These are phyloP conservation scores for Apis florea DNA, from an alignment of 1,140 invertebrate genomes.

Conservation along the genomic window DNA sequence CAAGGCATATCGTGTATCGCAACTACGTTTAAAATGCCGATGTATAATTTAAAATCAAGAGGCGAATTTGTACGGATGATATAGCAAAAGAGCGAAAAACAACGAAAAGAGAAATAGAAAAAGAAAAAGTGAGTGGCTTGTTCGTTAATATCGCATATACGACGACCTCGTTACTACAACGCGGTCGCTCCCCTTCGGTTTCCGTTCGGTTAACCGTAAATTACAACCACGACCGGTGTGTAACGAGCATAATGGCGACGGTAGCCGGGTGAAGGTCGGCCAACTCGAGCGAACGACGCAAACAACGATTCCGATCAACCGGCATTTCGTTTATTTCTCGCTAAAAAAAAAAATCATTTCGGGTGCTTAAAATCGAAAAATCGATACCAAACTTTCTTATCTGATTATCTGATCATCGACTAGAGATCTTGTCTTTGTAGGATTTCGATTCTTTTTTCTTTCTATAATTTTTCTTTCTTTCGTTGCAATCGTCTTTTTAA, in stretches of 20 bases:
- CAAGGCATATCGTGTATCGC: too few relatives aligned
- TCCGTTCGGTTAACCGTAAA: slow-evolving; percentile 74
- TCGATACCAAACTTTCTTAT: not conserved
- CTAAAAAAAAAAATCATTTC: not conserved
- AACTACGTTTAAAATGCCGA: too few relatives aligned
- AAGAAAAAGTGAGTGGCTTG: slow-evolving; percentile 52
- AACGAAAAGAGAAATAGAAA: slow-evolving; percentile 3
- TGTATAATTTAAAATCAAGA: not conserved
- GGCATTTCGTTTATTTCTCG: slow-evolving; percentile 4
- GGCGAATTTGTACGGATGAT: not conserved
- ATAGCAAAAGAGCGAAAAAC: not conserved
- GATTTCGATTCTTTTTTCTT: not conserved
- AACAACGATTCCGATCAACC: slow-evolving; percentile 42
- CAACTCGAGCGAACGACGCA: slow-evolving; percentile 63
- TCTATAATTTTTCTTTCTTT: not conserved
- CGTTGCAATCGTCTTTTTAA: not conserved
- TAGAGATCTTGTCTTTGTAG: slow-evolving; percentile 18
- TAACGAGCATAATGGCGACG: slow-evolving; percentile 70
- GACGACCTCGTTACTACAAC: slow-evolving; percentile 68
- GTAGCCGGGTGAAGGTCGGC: slow-evolving; percentile 70
- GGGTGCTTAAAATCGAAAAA: not conserved
- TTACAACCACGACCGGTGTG: slow-evolving; percentile 69
- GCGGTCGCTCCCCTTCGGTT: slow-evolving; percentile 67
- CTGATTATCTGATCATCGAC: not conserved
- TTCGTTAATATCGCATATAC: slow-evolving; percentile 66